Evolutionary conservation across 2,888 invertebrate genomes (phyloP), one percentile per base, ranked within the genome.

Genomic region (Yponomeuta cagnagella): DNA sequence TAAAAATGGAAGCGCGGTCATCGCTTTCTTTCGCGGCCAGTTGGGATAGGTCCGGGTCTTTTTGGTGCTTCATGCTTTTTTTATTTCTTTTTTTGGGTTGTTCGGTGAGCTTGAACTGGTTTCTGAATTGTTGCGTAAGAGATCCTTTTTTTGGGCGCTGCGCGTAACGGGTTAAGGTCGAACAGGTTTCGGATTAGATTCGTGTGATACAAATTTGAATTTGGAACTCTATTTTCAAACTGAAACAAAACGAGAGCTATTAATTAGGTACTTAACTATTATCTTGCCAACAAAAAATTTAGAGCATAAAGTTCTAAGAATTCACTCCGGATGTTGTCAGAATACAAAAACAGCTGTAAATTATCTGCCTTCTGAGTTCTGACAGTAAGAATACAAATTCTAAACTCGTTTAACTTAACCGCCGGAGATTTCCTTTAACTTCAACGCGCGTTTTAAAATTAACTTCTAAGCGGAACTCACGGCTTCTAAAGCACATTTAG

Each of bases 1-100:
- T 90, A 86, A 91, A 91, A 91, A 90, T 90, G 89, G 87, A 80
- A 80, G 83, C 79, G 78, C 86, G 86, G 86, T 83, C 82, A 83
- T 82, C 86, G 85, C 81, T 86, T 85, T 82, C 85, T 84, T 83
- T 84, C 81, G 52, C 72, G 68, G 65, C 69, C 70, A 71, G 86
- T 90, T 92, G 89, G 86, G 90, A 85, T 89, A 92, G 91, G 91
- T 92, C 90, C 84, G 80, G 87, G 78, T 76, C 37, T 43, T 77
- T 78, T 79, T 78, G 80, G 79, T 77, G 76, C 76, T 75, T 74
- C 74, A 48, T 43, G 23, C 15, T 52, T 43, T 15, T 23, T 43
- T 48, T 43, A 12, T 48, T 43, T 23, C 52, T 52, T 52, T 58
- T 77, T 79, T 77, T 76, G 73, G 80, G 79, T 80, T 78, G 77